Conservation (phyloP, 2,113 vertebrate genomes). For the Hypanus sabinus region DNA sequence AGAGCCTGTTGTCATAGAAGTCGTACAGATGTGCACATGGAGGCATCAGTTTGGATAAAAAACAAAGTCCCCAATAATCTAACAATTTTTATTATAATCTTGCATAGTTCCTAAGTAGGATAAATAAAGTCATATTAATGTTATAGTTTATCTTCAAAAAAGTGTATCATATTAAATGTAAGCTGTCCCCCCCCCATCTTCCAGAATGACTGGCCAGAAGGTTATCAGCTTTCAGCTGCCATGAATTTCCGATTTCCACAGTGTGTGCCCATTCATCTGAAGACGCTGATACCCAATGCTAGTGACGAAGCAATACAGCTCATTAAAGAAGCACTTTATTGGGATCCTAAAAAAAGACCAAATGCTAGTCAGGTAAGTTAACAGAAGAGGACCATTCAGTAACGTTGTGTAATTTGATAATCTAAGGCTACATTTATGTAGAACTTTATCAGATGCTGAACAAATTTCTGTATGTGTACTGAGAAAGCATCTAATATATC, state of each 20-base stretch:
- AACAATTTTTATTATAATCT: no score
- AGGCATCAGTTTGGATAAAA: no score
- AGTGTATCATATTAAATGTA: background rate
- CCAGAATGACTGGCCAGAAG: conserved; percentile 90
- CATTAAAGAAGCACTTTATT: conserved; percentile 81
- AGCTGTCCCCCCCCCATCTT: conserved; percentile 36
- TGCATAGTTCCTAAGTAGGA: background rate
- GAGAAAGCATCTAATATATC: background rate
- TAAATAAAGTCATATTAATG: background rate
- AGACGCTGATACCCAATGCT: conserved; percentile 92
- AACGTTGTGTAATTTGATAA: background rate
- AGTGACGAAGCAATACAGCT: conserved; percentile 81
- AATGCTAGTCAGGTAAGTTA: conserved; percentile 77
- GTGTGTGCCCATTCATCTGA: conserved; percentile 83
- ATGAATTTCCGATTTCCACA: conserved; percentile 98
- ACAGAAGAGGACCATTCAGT: background rate
- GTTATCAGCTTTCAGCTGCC: conserved; percentile 79
- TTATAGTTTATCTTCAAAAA: background rate
- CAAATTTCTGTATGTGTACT: background rate
- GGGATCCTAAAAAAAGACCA: conserved; percentile 92
- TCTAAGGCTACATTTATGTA: background rate
- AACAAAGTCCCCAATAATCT: no score
- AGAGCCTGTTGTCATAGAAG: no score
- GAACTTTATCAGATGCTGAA: background rate
- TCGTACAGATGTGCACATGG: no score